These are phyloP conservation scores for Marasmarcha lunaedactyla DNA, from an alignment of 2,888 invertebrate species.

Conservation along the genomic window DNA sequence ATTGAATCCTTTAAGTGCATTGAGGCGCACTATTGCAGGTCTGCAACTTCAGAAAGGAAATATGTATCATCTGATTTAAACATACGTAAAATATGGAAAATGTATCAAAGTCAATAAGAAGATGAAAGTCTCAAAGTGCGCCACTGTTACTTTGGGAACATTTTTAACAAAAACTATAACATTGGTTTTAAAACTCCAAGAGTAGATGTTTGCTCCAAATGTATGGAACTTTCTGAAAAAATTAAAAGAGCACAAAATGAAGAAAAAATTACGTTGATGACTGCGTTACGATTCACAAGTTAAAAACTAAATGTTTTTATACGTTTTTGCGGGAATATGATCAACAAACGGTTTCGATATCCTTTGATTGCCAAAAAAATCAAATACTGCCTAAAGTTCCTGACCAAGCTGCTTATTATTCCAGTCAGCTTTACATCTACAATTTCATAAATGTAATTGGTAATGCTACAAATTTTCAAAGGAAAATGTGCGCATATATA, in stretches of 20 bases:
- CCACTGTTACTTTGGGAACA: not conserved
- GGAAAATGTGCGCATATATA: too few relatives aligned
- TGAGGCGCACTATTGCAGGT: not conserved
- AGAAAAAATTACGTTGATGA: not conserved
- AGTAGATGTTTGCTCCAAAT: not conserved
- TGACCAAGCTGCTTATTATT: slow-evolving; percentile 1
- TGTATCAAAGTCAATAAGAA: not conserved
- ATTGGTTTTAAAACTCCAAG: not conserved
- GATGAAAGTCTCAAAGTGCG: not conserved
- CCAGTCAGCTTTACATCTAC: slow-evolving; percentile 1
- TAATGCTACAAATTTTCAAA: too few relatives aligned
- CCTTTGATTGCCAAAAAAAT: not conserved
- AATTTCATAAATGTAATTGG: not conserved
- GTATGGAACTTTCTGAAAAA: not conserved
- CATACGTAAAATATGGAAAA: too few relatives aligned
- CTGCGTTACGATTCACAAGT: not conserved
- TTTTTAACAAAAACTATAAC: not conserved
- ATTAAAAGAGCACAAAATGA: not conserved
- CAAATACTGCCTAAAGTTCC: not conserved
- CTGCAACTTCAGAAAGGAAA: too few relatives aligned
- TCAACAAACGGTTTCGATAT: not conserved
- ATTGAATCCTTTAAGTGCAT: not conserved
- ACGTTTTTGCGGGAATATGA: not conserved
- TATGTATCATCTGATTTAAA: too few relatives aligned
- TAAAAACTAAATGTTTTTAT: not conserved